Evolutionary conservation across 35 echinoderm and acorn worm species (phyloP), one percentile per base, ranked within the genome.

Genomic region (Ophiothrix spiculata): DNA sequence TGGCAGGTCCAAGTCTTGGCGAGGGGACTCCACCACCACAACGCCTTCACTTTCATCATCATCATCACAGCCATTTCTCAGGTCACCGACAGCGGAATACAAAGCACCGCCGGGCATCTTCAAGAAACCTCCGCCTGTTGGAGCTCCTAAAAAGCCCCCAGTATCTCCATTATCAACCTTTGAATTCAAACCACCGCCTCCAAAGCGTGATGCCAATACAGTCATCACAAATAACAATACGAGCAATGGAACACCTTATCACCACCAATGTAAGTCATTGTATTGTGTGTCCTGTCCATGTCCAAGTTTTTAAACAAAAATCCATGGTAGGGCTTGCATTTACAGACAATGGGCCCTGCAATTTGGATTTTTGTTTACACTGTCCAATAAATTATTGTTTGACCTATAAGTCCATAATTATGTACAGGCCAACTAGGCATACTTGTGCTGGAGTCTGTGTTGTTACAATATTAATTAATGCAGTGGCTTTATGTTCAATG

Each of bases 21-120:
- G 60, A 69, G 60, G 60, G 29, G 60, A 69, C 1, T 4, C 60
- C 17, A 69, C 60, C 4, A 12, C 60, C 8, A 69, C 60, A 69
- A 15, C 60, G 23, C 29, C 23, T 25, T 28, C 60, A 49, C 42
- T 19, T 69, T 69, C 60, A 69, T 69, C 60, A 25, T 69, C 60
- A 69, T 69, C 60, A 69, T 69, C 60, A 69, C 60, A 69, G 60
- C 17, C 60, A 15, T 69, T 69, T 69, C 60, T 69, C 60, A 69
- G 60, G 60, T 69, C 60, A 69, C 60, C 60, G 2, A 12, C 60
- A n/a, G 60, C 60, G 23, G 60, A 69, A 25, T n/a, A 69, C 60
- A 69, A 69, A 69, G 10, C 25, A n/a, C 60, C 60, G 29, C 60
- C 60, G 1, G 60, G 60, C 3, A 28, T 69, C 6, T 69, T n/a